Evolutionary conservation across 2,888 invertebrate species (phyloP), one percentile per base, ranked within the genome.

Genomic region (Diplolepis rosae): DNA sequence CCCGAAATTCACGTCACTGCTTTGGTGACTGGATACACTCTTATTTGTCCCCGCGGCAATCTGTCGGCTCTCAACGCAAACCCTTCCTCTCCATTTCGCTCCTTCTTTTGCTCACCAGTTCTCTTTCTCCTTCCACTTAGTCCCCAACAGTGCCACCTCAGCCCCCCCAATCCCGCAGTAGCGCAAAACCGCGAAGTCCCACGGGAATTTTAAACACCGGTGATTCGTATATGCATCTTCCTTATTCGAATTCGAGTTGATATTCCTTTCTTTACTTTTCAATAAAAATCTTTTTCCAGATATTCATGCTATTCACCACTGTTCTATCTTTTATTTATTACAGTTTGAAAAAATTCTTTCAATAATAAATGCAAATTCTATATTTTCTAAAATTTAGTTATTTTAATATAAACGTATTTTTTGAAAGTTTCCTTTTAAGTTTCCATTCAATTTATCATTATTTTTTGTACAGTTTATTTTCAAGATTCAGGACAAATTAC

Each of bases 21-120:
- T 85, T 83, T 79, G 79, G 82, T 82, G 81, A 84, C 84, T 82
- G 81, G 83, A 82, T 83, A 85, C 81, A 85, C 83, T 85, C 82
- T 84, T 85, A 81, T 84, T 83, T 83, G 85, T 86, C 85, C 84
- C 85, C 78, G 78, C 80, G 83, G 85, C 85, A 86, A 86, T 86
- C 84, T 85, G 84, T 85, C 82, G 83, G 81, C 83, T 81, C 82
- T 77, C 78, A 78, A 80, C 80, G 74, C 80, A 82, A 83, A 82
- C 81, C 82, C 83, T 81, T 82, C 79, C 80, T 75, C 39, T 69
- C 69, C 68, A 39, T 70, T 50, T 65, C 68, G 45, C 35, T 66
- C 69, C 67, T 51, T 69, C 68, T 32, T 66, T 65, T 35, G 51
- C 68, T 68, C 67, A 39, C 66, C 28, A 65, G 24, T 35, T 69